Evolutionary conservation across 2,113 vertebrate genomes (phyloP), one percentile per base, ranked within the genome.

Genomic region (Oreotrochilus melanogaster): DNA sequence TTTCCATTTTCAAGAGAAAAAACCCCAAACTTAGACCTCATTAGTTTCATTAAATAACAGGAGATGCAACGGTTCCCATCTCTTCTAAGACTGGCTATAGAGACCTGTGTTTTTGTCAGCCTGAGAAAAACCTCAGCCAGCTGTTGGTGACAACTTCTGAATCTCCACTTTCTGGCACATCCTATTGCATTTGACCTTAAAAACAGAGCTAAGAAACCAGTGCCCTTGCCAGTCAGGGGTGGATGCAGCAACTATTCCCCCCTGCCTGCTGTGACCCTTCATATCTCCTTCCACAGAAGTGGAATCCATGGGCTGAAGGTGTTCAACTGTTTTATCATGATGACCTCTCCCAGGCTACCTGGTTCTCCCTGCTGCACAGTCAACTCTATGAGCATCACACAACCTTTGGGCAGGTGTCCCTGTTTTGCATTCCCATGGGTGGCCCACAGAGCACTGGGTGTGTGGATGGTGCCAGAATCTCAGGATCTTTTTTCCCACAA

Each of bases 11-110:
- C 53, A 71, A 35, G 51, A 66, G 58, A 6, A 17, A 79, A 50
- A 33, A 47, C 45, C 18, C 9, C 45, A 47, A 47, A 47, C 45
- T 28, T 35, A 86, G 47, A 51, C 69, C 86, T 95, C 57, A 88
- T 93, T 93, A 96, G 69, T 90, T 95, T 81, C 57, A 71, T 24
- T 43, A 88, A 74, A 57, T 88, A 81, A 71, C 65, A 61, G 33
- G 71, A 86, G 51, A 73, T 6, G 8, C 14, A 22, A 10, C 31
- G 2, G 3, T 58, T 31, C 45, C 19, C 17, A 8, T 80, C 53
- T 53, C 24, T 92, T 33, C 27, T 48, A 70, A 88, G 71, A 30
- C 1, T 13, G 54, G 9, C 25, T 69, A 2, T n/a, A 67, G 70
- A 78, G 72, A 24, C 30, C 47, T 23, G 62, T 1, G 5, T 25